Percentiles rank a stretch among this genome's conserved stretches.
These are phyloP conservation scores for Scartelaos histophorus DNA, from an alignment of 2,113 vertebrate species.

Conservation along the genomic window DNA sequence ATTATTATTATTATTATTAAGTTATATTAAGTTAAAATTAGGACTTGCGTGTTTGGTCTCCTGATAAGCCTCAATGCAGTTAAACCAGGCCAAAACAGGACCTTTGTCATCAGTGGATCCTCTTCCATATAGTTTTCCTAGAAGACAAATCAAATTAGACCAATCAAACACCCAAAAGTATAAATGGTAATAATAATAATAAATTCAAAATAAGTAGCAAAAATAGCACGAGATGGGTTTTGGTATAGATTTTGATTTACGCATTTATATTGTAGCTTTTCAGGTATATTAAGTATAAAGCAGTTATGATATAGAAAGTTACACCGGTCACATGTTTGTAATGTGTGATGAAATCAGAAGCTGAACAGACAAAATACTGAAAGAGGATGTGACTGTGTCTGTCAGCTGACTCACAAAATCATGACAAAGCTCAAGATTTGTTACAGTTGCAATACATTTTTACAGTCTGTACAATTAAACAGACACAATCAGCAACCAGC, in stretches of 20 bases:
- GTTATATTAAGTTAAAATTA: too few species aligned
- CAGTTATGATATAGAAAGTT: background rate
- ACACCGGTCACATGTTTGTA: background rate
- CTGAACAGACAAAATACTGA: slow-evolving; percentile 26
- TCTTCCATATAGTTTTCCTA: slow-evolving; percentile 92
- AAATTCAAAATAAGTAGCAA: too few species aligned
- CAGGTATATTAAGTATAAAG: background rate
- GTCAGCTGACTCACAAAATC: slow-evolving; percentile 50
- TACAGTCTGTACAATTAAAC: background rate
- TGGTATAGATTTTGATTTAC: background rate
- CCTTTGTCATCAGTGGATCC: slow-evolving; percentile 97
- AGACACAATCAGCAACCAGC: background rate
- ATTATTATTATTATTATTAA: too few species aligned
- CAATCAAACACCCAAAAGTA: too few species aligned
- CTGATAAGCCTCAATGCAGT: slow-evolving; percentile 92
- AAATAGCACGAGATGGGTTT: too few species aligned
- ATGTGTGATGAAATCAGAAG: slow-evolving; percentile 7
- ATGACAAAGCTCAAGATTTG: background rate
- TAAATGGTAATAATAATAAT: too few species aligned
- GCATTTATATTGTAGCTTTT: background rate
- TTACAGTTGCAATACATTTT: background rate
- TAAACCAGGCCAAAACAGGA: slow-evolving; percentile 94
- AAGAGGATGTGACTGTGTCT: slow-evolving; percentile 7
- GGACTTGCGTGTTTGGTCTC: slow-evolving; percentile 83
- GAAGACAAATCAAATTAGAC: slow-evolving; percentile 9